phyloP scores from a whole-genome alignment of 2,797 vertebrate genomes.

The Rhadinocentrus ornatus region DNA sequence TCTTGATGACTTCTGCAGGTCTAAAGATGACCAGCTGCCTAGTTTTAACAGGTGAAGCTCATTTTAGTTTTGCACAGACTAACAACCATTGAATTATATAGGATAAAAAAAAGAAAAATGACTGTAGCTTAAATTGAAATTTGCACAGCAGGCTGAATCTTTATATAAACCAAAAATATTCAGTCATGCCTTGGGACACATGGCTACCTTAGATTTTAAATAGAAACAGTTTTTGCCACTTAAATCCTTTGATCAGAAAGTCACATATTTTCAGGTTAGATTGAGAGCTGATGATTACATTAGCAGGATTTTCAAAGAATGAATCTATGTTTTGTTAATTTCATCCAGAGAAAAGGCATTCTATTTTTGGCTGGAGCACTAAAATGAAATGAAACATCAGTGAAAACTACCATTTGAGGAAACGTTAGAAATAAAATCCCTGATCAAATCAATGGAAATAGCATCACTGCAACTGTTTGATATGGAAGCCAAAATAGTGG shows the following conservation, averaged over 20 bases:
- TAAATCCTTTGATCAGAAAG: conserved; percentile 29
- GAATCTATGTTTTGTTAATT: conserved; percentile 30
- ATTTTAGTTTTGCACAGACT: conserved; percentile 1
- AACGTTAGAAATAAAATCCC: conserved; percentile 22
- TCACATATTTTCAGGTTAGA: conserved; percentile 24
- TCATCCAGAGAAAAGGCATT: conserved; percentile 22
- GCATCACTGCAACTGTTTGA: conserved; percentile 6
- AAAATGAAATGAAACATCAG: conserved; percentile 46
- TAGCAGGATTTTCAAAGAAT: conserved; percentile 23
- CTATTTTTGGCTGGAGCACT: conserved; percentile 29
- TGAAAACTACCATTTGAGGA: conserved; percentile 26
- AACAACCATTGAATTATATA: neutral
- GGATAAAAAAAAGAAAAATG: neutral
- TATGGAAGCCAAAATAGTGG: conserved; percentile 8
- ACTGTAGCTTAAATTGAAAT: neutral
- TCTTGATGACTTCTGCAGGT: neutral
- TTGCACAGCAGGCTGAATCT: neutral
- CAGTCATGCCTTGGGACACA: neutral
- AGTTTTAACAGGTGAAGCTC: neutral
- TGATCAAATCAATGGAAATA: conserved; percentile 48
- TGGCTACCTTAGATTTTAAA: conserved; percentile 7
- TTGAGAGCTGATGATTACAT: conserved; percentile 31
- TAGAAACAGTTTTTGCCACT: neutral
- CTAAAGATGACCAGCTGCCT: conserved; percentile 1
- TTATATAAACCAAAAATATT: neutral